Conservation (phyloP, 1,140 invertebrate genomes). For the Drosophila melanica region DNA sequence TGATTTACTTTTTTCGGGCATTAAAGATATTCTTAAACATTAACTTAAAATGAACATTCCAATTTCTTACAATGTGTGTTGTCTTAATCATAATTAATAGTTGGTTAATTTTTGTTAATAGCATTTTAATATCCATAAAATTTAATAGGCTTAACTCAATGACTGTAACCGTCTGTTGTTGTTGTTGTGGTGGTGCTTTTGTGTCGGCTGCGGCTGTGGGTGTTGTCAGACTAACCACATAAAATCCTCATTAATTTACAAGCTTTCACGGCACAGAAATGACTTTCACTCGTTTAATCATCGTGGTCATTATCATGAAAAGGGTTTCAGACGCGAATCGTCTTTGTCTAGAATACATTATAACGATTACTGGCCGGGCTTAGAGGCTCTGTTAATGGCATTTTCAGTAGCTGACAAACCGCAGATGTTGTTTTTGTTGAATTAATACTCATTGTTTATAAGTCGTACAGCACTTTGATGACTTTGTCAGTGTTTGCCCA, state of each 20-base stretch:
- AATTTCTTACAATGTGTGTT: neutral
- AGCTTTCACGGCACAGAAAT: conserved; percentile 57
- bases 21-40: too few species aligned
- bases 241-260: conserved; percentile 65
- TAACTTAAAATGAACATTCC: too few species aligned
- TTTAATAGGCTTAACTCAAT: conserved; percentile 33
- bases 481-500: conserved; percentile 47
- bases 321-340: conserved; percentile 16
- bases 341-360: conserved; percentile 42
- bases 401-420: conserved; percentile 50
- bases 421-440: conserved; percentile 50
- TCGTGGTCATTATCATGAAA: conserved; percentile 3
- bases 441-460: conserved; percentile 36
- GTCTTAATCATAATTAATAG: conserved; percentile 40
- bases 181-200: neutral
- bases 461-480: conserved; percentile 40
- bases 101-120: conserved; percentile 37
- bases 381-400: conserved; percentile 52
- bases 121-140: conserved; percentile 31
- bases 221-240: conserved; percentile 59
- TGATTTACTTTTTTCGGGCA: too few species aligned
- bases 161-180: conserved; percentile 3
- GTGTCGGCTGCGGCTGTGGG: conserved; percentile 33
- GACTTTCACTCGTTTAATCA: conserved; percentile 71
- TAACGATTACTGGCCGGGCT: conserved; percentile 6